phyloP scores from a whole-genome alignment of 2,797 vertebrate species.

The Lacerta bilineata region DNA sequence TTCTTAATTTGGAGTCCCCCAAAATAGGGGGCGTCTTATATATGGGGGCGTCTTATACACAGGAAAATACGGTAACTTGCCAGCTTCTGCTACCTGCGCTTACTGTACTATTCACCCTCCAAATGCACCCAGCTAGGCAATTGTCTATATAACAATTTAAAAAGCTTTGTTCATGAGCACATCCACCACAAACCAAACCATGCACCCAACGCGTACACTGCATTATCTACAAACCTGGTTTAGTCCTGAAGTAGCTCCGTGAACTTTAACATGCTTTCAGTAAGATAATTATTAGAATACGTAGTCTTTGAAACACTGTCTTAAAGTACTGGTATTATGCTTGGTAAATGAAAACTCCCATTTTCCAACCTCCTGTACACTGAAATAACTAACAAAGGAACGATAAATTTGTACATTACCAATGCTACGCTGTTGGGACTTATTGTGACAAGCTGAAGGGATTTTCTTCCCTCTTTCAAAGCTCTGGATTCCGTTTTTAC shows the following conservation, averaged over 20 bases:
- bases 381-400: constrained; percentile 29
- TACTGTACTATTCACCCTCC: neutral
- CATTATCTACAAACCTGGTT: neutral
- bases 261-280: neutral
- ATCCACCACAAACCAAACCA: neutral
- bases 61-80: no score
- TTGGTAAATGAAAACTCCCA: neutral
- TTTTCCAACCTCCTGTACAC: neutral
- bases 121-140: neutral
- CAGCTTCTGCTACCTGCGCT: no score
- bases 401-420: constrained; percentile 67
- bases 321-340: neutral
- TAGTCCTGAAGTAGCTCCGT: neutral
- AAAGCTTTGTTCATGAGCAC: neutral
- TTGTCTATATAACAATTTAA: neutral
- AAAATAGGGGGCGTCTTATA: no score
- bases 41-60: no score
- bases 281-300: neutral
- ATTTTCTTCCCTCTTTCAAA: constrained; percentile 24
- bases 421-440: constrained; percentile 50
- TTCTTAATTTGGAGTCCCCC: no score
- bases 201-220: neutral
- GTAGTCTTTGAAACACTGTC: neutral
- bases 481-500: constrained; percentile 23
- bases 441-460: constrained; percentile 37